A percentile compares a stretch with the other conserved stretches of the same genome.
phyloP scores from a whole-genome alignment of 2,888 invertebrate species.

The Oconnorella tubifera region DNA sequence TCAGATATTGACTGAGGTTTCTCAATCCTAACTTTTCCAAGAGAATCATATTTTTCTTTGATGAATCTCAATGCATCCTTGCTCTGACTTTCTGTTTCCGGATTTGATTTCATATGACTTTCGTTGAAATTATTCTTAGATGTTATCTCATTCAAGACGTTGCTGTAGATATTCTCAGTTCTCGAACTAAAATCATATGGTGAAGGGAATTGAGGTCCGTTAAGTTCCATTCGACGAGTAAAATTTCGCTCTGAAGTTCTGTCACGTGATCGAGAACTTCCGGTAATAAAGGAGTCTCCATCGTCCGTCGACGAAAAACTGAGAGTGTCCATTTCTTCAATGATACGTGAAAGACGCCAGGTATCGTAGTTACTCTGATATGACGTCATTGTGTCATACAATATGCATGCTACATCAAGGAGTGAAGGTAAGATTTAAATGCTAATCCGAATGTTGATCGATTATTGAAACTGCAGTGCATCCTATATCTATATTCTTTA shows the following conservation, averaged over 20 bases:
- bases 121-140: too few species aligned
- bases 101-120: too few species aligned
- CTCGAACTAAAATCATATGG: not conserved
- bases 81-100: constrained; percentile 17
- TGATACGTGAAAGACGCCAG: constrained; percentile 36
- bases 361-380: constrained; percentile 14
- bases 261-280: not conserved
- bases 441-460: too few species aligned
- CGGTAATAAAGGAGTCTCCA: constrained; percentile 10
- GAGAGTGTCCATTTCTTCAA: constrained; percentile 35
- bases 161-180: not conserved
- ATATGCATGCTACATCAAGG: too few species aligned
- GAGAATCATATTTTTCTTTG: constrained; percentile 49
- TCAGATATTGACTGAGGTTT: too few species aligned
- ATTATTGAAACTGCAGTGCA: too few species aligned
- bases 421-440: too few species aligned
- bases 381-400: not conserved
- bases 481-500: too few species aligned
- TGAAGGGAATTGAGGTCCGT: not conserved
- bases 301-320: constrained; percentile 14
- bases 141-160: not conserved
- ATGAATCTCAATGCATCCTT: constrained; percentile 43
- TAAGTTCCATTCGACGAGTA: not conserved
- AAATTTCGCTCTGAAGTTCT: not conserved
- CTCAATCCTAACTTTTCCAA: constrained; percentile 35